A percentile compares a stretch with the other conserved stretches of the same genome.
phyloP scores from a whole-genome alignment of 2,888 invertebrate species.

The Cataglyphis livida region DNA sequence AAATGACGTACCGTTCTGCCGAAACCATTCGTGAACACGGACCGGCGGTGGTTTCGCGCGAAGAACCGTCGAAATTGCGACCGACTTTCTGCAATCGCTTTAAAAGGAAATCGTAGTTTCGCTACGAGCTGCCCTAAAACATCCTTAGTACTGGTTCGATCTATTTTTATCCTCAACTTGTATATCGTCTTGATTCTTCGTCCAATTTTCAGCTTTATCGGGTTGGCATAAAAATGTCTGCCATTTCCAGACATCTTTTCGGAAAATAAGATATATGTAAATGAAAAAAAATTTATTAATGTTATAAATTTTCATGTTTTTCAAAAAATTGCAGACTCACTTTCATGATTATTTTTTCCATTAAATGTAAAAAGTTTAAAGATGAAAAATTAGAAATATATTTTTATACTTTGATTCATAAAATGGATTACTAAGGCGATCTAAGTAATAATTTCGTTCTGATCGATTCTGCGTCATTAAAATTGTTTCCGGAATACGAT shows the following conservation, averaged over 20 bases:
- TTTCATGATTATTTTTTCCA: neutral
- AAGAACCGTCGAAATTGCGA: slow-evolving; percentile 41
- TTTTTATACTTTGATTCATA: neutral
- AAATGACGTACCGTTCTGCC: slow-evolving; percentile 27
- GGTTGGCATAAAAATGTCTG: neutral
- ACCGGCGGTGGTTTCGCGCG: slow-evolving; percentile 20
- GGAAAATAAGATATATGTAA: neutral
- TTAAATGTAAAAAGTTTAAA: neutral
- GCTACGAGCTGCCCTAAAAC: slow-evolving; percentile 15
- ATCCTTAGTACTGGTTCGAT: neutral
- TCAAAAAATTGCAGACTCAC: neutral
- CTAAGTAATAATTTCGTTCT: neutral
- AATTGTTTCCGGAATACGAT: neutral
- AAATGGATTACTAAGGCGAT: neutral
- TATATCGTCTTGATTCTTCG: neutral
- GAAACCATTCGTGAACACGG: slow-evolving; percentile 26
- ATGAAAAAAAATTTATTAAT: neutral
- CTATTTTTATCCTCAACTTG: slow-evolving; percentile 13
- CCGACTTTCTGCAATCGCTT: slow-evolving; percentile 39
- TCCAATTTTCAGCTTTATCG: neutral
- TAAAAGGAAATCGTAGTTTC: slow-evolving; percentile 54
- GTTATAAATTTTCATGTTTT: neutral
- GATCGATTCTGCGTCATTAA: neutral
- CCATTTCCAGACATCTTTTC: neutral
- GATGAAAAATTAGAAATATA: neutral